These are phyloP conservation scores for Pelobates fuscus DNA, from an alignment of 2,113 vertebrate genomes.

Conservation along the genomic window DNA sequence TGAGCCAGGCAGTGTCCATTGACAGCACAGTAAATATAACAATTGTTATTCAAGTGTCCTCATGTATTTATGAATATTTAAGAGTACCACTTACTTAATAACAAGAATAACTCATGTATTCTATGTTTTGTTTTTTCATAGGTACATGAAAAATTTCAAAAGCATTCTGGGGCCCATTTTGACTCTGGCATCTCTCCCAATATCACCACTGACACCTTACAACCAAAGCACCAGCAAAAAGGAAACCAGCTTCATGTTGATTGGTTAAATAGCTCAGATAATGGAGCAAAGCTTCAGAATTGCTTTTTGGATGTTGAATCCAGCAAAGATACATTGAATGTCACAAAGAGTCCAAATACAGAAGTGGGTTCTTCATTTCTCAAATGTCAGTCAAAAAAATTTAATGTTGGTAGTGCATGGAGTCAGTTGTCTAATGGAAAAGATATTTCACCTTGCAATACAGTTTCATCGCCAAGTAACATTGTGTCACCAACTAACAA, in stretches of 20 bases:
- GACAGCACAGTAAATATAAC: too few species aligned
- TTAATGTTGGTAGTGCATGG: constrained; percentile 65
- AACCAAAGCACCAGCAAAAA: constrained; percentile 94
- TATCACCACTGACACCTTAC: constrained; percentile 88
- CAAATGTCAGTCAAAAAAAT: constrained; percentile 79
- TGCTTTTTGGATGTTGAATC: constrained; percentile 78
- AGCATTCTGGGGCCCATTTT: constrained; percentile 80
- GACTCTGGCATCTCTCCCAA: constrained; percentile 81
- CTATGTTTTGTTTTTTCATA: constrained; percentile 61
- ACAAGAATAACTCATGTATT: too few species aligned
- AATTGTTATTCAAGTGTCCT: too few species aligned
- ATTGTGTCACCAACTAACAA: constrained; percentile 58
- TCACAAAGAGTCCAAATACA: constrained; percentile 71
- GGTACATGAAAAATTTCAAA: constrained; percentile 89
- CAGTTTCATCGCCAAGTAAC: constrained; percentile 59
- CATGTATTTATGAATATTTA: too few species aligned
- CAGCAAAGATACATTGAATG: constrained; percentile 73
- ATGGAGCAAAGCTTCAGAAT: constrained; percentile 72
- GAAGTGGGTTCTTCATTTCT: constrained; percentile 75
- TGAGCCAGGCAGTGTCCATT: too few species aligned
- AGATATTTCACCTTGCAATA: constrained; percentile 55
- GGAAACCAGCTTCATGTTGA: constrained; percentile 83
- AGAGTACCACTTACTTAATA: too few species aligned
- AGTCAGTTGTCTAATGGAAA: constrained; percentile 64
- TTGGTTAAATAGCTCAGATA: constrained; percentile 80